Base-by-base conservation (phyloP, 2,888 invertebrate species). In the Formica aserva region DNA sequence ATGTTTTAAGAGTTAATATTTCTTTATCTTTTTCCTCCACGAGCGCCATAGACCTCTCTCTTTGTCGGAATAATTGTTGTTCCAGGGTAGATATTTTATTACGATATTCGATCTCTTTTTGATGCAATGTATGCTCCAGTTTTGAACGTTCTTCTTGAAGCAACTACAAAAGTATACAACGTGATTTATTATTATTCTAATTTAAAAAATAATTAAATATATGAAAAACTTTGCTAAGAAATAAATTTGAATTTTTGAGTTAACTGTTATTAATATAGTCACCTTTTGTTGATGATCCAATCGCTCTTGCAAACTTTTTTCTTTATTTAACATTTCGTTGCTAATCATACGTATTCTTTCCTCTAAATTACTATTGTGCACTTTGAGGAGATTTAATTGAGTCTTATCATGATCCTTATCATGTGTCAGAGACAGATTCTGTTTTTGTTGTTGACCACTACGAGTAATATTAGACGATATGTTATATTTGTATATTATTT, bases 11-110 rank as follows among this genome's bases (percentile, higher is more conserved):
- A 0, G 96, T 96, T 60, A 96, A 95, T 13, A 97, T 96, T 92
- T 97, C 97, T 89, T 96, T 96, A 89, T 98, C 98, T 41, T 98
- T 97, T 91, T 98, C 98, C 22, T 97, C 97, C 52, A 98, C 94
- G 35, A 98, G 94, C 2, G 96, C 96, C 11, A 98, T 95, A 52
- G 98, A 98, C 55, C 98, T 95, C 77, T 97, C 97, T 0, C 98
- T 95, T 92, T 98, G 98, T n/a, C 97, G 97, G 66, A 96, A 96
- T 5, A 97, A 95, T 90, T 98, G 97, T 88, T 97, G 97, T 92
- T 98, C 97, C 77, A 98, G 93, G 60, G 96, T 95, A 15, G 95
- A 95, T 1, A 96, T 93, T 89, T 95, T 96, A 26, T 95, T 95
- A 38, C 96, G 95, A 86, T 95, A 95, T 83, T 96, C 96, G 57